Percentiles rank a stretch among this genome's conserved stretches.
These are phyloP conservation scores for Eristalinus aeneus DNA, from an alignment of 2,888 invertebrate genomes.

Conservation along the genomic window DNA sequence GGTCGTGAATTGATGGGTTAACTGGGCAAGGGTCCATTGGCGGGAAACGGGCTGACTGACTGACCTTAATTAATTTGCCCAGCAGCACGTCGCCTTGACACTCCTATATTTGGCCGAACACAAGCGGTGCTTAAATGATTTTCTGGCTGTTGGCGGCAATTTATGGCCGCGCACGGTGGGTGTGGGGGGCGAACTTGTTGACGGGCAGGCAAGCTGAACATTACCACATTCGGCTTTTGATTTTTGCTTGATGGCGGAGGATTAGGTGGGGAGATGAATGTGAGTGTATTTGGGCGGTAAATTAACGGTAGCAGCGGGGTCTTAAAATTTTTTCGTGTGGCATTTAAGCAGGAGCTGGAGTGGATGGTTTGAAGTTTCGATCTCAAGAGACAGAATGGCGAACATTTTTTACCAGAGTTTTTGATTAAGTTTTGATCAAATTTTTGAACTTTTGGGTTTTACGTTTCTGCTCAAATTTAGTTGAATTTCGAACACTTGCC, in stretches of 20 bases:
- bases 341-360: not conserved
- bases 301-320: not conserved
- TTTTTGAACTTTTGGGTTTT: too few relatives aligned
- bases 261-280: not conserved
- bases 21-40: not conserved
- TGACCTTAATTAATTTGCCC: not conserved
- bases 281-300: not conserved
- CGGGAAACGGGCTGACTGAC: not conserved
- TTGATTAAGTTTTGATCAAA: too few relatives aligned
- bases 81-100: not conserved
- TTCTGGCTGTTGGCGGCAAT: not conserved
- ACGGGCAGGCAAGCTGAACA: not conserved
- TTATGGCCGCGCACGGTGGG: too few relatives aligned
- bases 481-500: too few relatives aligned
- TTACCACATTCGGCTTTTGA: not conserved
- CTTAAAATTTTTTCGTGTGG: not conserved
- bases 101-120: not conserved
- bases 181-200: not conserved
- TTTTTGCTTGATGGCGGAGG: not conserved
- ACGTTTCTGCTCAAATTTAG: too few relatives aligned
- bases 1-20: not conserved
- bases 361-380: not conserved
- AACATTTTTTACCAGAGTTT: too few relatives aligned
- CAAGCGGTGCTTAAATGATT: not conserved
- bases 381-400: too few relatives aligned